Evolutionary conservation across 2,797 vertebrate species (phyloP).

Genomic region (Hyperoplus lanceolatus): DNA sequence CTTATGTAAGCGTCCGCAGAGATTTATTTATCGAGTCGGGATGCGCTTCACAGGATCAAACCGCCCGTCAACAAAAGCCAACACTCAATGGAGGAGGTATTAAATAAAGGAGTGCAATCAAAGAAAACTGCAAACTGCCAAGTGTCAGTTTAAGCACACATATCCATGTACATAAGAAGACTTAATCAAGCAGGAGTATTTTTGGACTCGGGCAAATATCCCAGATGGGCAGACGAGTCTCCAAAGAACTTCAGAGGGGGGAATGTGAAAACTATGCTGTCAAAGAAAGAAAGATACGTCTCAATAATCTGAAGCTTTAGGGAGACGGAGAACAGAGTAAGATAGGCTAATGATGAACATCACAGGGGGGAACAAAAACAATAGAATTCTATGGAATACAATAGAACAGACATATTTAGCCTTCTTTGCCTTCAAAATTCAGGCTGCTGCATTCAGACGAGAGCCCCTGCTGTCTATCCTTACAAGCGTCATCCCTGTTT

Average conservation of each 20-base stretch:
- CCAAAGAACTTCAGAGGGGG: slow-evolving; percentile 71
- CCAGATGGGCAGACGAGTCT: slow-evolving; percentile 73
- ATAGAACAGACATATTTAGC: slow-evolving; percentile 4
- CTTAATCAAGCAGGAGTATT: slow-evolving; percentile 83
- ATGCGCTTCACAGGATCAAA: slow-evolving; percentile 78
- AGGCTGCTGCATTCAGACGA: slow-evolving; percentile 56
- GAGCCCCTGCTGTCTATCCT: slow-evolving; percentile 52
- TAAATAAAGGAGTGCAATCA: slow-evolving; percentile 76
- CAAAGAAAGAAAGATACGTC: slow-evolving; percentile 70
- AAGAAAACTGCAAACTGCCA: slow-evolving; percentile 68
- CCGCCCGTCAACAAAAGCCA: slow-evolving; percentile 70
- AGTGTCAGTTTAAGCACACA: slow-evolving; percentile 76
- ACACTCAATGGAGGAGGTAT: slow-evolving; percentile 64
- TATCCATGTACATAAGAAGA: slow-evolving; percentile 80
- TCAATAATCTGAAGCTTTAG: slow-evolving; percentile 70
- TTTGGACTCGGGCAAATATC: slow-evolving; percentile 76
- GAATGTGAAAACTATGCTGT: slow-evolving; percentile 73
- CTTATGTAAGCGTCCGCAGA: slow-evolving; percentile 76
- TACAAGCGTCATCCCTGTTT: slow-evolving; percentile 69
- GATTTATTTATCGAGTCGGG: slow-evolving; percentile 80
- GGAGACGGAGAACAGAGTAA: slow-evolving; percentile 22
- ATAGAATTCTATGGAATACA: slow-evolving; percentile 9
- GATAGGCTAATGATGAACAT: slow-evolving; percentile 41
- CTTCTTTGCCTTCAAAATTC: slow-evolving; percentile 34
- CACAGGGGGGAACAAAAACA: slow-evolving; percentile 1